Percentiles rank a stretch among this genome's conserved stretches.
Conservation (phyloP, 2,113 vertebrate genomes). For the Dipodomys merriami region DNA sequence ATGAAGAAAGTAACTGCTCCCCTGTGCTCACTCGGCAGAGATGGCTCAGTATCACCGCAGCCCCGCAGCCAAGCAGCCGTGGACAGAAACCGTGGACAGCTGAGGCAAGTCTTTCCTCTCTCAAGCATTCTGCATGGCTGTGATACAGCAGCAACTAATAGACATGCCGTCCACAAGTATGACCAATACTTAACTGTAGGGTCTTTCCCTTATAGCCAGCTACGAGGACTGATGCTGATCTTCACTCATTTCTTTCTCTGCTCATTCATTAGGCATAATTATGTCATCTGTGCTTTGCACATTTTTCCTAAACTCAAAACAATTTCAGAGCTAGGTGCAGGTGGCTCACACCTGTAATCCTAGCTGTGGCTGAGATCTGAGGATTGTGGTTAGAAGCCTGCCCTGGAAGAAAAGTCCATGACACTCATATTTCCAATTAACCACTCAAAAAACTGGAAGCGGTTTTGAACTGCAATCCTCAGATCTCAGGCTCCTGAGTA, state of each 20-base stretch:
- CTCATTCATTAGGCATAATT: not conserved
- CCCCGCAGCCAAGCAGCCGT: not conserved
- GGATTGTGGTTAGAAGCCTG: too few relatives aligned
- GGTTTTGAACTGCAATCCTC: too few relatives aligned
- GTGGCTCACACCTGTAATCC: too few relatives aligned
- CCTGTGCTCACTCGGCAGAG: not conserved
- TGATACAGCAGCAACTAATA: not conserved
- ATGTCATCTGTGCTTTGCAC: not conserved
- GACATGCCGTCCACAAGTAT: not conserved
- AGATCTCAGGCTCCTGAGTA: too few relatives aligned
- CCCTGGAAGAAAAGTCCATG: too few relatives aligned
- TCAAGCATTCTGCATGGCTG: not conserved
- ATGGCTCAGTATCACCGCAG: not conserved
- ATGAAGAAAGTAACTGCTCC: not conserved
- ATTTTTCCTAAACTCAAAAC: conserved; percentile 13
- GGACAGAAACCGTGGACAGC: not conserved
- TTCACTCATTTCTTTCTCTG: conserved; percentile 11
- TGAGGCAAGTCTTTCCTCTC: not conserved
- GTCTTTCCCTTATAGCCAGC: not conserved
- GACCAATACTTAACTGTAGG: not conserved
- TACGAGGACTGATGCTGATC: not conserved
- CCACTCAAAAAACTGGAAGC: not conserved
- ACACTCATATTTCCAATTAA: too few relatives aligned
- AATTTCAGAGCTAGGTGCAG: not conserved
- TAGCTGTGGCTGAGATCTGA: too few relatives aligned